Evolutionary conservation across 2,888 invertebrate genomes (phyloP), one percentile per base, ranked within the genome.

Genomic region (Meganola albula): DNA sequence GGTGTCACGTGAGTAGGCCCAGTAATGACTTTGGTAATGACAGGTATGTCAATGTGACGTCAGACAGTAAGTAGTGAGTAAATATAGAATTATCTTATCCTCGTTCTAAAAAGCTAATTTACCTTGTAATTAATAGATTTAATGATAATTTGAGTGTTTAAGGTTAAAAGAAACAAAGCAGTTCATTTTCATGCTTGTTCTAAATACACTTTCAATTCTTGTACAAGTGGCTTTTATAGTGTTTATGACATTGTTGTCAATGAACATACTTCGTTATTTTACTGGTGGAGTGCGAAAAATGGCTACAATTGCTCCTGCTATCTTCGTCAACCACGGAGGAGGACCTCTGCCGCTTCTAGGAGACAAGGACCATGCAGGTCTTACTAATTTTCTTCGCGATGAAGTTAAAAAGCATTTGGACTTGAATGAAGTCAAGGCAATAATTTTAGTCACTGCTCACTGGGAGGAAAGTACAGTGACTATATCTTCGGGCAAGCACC

Each of bases 271-370:
- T 38, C 63, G 73, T 34, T 64, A 76, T 47, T 79, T 84, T 32
- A 66, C 68, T 44, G 59, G 71, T 42, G 53, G 58, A 43, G 56
- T 60, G 31, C 59, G 56, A 37, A 82, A 66, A 58, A 84, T 83
- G 80, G 64, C 61, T 50, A 43, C 68, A 3, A 20, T 82, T n/a
- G 84, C 83, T 26, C 85, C 85, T 25, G 77, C 84, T 7, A 27
- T 85, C 14, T 85, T 85, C 31, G 82, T 85, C 1, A 84, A 84
- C 44, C 85, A 85, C 34, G 85, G 84, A 7, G 85, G 84, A 39
- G 84, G 85, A 3, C 84, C 85, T 1, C 27, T 83, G 45, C 85
- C 84, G 3, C 61, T 85, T 3, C 54, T 84, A 24, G 79, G 78
- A 7, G 84, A 84, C 44, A 66, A 77, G 31, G 80, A 80, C 2